These are phyloP conservation scores for Euclidia mi DNA, from an alignment of 2,888 invertebrate genomes.

Conservation along the genomic window DNA sequence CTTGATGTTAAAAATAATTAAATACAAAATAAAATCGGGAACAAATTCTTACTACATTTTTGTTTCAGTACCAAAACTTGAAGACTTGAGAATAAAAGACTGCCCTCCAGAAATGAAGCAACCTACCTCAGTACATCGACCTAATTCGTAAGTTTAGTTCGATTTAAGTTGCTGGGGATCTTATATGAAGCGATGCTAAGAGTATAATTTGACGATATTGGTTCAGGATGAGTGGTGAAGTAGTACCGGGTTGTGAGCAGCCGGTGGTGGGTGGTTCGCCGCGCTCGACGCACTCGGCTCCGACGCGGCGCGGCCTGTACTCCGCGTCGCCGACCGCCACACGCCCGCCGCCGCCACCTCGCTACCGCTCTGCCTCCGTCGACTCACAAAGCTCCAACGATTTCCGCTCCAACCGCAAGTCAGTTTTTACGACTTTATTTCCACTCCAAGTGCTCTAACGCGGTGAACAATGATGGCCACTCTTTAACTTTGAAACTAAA, in stretches of 20 bases:
- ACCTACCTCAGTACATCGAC: conserved; percentile 87
- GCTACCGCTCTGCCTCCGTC: conserved; percentile 93
- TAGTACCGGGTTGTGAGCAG: conserved; percentile 78
- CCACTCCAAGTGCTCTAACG: conserved; percentile 36
- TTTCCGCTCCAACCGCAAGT: conserved; percentile 94
- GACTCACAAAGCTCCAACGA: conserved; percentile 98
- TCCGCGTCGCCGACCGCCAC: conserved; percentile 94
- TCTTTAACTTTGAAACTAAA: conserved; percentile 45
- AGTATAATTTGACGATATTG: conserved; percentile 12
- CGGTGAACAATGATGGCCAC: conserved; percentile 48
- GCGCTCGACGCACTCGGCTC: conserved; percentile 95
- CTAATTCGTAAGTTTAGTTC: conserved; percentile 83
- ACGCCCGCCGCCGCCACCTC: conserved; percentile 94
- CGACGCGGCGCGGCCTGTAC: conserved; percentile 93
- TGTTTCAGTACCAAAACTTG: conserved; percentile 84
- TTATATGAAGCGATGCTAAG: background rate
- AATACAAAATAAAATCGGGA: background rate
- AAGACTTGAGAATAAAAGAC: conserved; percentile 90
- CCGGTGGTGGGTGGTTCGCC: conserved; percentile 91
- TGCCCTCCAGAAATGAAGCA: conserved; percentile 86
- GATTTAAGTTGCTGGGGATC: background rate
- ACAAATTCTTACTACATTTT: background rate
- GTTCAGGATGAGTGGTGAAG: conserved; percentile 80
- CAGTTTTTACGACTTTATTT: conserved; percentile 57
- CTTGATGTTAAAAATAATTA: background rate